Conservation (phyloP, 64 coral and sea anemone species). For the Astreopora myriophthalma region DNA sequence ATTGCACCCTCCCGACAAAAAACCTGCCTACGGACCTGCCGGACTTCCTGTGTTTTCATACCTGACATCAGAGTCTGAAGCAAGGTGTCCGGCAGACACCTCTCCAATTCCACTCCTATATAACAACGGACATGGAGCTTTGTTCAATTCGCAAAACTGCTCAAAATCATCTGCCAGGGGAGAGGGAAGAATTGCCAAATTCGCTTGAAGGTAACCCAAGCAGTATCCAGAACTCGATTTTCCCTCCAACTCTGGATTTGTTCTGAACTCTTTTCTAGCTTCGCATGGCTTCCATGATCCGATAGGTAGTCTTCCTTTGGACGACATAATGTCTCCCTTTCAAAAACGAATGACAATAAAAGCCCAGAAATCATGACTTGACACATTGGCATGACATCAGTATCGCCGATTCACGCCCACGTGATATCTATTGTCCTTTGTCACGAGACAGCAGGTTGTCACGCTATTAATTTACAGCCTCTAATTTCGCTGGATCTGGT, state of each 20-base stretch:
- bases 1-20: no score
- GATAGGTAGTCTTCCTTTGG: background rate
- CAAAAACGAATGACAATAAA: no score
- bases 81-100: conserved; percentile 48
- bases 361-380: no score
- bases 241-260: background rate
- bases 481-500: no score
- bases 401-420: no score
- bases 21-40: no score
- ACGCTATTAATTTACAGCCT: no score
- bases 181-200: conserved; percentile 77
- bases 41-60: no score
- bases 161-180: conserved; percentile 80
- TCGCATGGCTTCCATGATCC: background rate
- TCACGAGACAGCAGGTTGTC: no score
- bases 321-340: background rate
- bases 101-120: conserved; percentile 80
- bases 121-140: conserved; percentile 79
- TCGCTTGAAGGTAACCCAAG: conserved; percentile 78
- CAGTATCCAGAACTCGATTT: conserved; percentile 64
- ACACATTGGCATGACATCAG: no score
- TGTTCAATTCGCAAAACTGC: conserved; percentile 77
- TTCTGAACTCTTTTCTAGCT: conserved; percentile 55
- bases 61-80: conserved; percentile 79
- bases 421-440: no score